Percentiles rank a stretch among this genome's conserved stretches.
These are phyloP conservation scores for Petrocephalus microphthalmus DNA, from an alignment of 2,113 vertebrate genomes.

Conservation along the genomic window DNA sequence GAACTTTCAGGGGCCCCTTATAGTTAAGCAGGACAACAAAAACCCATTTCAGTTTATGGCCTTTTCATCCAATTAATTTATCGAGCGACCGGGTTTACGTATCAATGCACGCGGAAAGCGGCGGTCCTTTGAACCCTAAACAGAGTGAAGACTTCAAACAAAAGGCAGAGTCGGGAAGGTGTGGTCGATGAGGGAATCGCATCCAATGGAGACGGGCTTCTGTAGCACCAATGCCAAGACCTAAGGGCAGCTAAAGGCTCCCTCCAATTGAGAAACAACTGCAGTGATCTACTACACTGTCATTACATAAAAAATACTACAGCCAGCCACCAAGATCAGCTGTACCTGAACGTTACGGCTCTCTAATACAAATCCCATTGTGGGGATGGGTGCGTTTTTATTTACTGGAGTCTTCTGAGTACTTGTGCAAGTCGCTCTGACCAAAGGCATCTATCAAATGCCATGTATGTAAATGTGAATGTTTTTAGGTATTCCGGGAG, in stretches of 20 bases:
- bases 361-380: neutral
- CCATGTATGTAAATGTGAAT: neutral
- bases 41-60: neutral
- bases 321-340: neutral
- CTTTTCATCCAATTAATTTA: neutral
- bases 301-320: neutral
- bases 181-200: neutral
- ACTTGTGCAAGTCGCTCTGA: no score
- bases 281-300: neutral
- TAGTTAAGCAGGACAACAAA: neutral
- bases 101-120: neutral
- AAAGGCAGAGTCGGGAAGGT: neutral
- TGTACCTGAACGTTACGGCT: neutral
- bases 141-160: neutral
- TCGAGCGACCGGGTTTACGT: neutral
- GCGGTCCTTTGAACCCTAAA: conserved; percentile 6
- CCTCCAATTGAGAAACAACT: conserved; percentile 17
- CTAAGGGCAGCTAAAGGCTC: conserved; percentile 8
- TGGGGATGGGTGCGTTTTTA: neutral
- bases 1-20: neutral
- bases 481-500: neutral
- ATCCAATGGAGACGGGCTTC: neutral
- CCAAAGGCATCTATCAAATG: no score
- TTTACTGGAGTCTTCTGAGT: no score
- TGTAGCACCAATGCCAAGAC: neutral